Evolutionary conservation across 2,888 invertebrate species (phyloP).

Genomic region (Punctoribates punctum): DNA sequence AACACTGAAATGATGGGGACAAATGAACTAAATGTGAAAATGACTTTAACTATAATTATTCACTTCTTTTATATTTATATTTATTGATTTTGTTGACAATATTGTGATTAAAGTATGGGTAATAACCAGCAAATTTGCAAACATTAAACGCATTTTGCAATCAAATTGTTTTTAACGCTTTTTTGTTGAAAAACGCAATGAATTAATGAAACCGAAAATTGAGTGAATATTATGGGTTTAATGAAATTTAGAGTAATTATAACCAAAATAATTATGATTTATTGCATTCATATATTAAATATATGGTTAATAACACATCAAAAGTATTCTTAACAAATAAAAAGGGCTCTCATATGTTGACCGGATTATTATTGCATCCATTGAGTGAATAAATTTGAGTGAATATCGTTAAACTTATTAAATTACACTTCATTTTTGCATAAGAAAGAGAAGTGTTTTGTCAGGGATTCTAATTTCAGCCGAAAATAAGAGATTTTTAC

Average conservation of each 20-base stretch:
- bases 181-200: background rate
- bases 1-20: background rate
- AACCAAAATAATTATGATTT: conserved; percentile 20
- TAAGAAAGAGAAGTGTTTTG: background rate
- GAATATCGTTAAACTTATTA: background rate
- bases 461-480: background rate
- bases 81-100: background rate
- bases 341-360: no score
- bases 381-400: background rate
- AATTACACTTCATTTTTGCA: background rate
- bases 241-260: conserved; percentile 2
- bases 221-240: background rate
- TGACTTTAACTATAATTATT: background rate
- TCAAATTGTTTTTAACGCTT: background rate
- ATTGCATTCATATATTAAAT: conserved; percentile 6
- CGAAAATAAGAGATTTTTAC: background rate
- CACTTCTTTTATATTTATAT: background rate
- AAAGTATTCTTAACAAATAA: background rate
- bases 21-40: background rate
- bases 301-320: background rate
- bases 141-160: background rate
- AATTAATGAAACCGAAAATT: background rate
- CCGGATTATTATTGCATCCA: background rate
- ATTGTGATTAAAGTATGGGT: background rate
- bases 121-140: no score